Evolutionary conservation across 2,888 invertebrate genomes (phyloP).

Genomic region (Leuctra nigra): DNA sequence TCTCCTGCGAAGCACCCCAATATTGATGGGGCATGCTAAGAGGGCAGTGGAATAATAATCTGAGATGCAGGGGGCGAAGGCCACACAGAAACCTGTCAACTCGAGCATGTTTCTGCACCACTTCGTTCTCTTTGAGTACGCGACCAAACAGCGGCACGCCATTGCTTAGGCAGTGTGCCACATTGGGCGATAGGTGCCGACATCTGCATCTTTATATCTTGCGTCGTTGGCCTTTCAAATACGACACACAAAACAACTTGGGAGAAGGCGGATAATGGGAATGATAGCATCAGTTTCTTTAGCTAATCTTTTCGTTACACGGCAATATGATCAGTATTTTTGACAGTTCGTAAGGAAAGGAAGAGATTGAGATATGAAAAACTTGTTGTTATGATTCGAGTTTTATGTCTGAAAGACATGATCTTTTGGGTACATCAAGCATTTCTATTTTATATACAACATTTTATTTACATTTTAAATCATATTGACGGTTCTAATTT

Average conservation of each 20-base stretch:
- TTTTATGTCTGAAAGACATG: too few relatives aligned
- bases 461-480: too few relatives aligned
- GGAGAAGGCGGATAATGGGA: not conserved
- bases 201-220: constrained; percentile 9
- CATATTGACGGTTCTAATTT: too few relatives aligned
- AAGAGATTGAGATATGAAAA: too few relatives aligned
- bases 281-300: not conserved
- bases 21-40: constrained; percentile 19
- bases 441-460: too few relatives aligned
- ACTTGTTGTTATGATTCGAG: too few relatives aligned
- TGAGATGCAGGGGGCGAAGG: not conserved
- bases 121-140: not conserved
- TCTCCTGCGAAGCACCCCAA: constrained; percentile 14
- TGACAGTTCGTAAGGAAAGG: not conserved
- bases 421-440: too few relatives aligned
- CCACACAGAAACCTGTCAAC: constrained; percentile 22
- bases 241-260: not conserved
- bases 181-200: constrained; percentile 3
- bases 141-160: not conserved
- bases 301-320: not conserved
- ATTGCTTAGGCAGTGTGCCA: not conserved
- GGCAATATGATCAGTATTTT: not conserved
- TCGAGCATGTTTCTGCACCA: constrained; percentile 10
- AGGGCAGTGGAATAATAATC: constrained; percentile 17
- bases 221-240: too few relatives aligned